These are phyloP conservation scores for Cantharis lateralis DNA, from an alignment of 2,888 invertebrate species.

Conservation along the genomic window DNA sequence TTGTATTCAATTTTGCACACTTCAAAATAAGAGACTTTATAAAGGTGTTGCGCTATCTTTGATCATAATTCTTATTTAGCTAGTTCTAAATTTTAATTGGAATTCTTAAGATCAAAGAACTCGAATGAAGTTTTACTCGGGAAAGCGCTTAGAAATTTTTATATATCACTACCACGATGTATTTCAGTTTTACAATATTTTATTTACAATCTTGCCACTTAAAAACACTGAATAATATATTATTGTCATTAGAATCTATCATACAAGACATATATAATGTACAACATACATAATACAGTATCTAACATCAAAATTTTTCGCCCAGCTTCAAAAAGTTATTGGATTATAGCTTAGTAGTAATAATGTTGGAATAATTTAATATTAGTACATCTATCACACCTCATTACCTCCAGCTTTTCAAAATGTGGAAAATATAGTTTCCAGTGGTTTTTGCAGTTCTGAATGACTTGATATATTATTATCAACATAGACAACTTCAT, in stretches of 20 bases:
- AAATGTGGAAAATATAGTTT: conserved; percentile 30
- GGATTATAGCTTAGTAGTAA: too few species aligned
- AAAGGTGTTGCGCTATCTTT: conserved; percentile 37
- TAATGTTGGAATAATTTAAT: conserved; percentile 34
- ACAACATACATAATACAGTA: too few species aligned
- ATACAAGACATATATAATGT: not conserved
- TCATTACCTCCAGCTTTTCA: conserved; percentile 41
- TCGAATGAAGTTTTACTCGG: conserved; percentile 6
- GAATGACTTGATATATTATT: too few species aligned
- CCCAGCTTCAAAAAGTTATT: not conserved
- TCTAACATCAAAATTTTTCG: too few species aligned
- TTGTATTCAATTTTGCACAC: conserved; percentile 38
- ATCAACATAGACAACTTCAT: not conserved
- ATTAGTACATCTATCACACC: conserved; percentile 41
- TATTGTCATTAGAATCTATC: not conserved
- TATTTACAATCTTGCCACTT: not conserved
- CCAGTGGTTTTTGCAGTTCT: not conserved
- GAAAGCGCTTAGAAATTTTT: not conserved
- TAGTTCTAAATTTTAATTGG: conserved; percentile 39
- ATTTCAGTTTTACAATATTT: not conserved
- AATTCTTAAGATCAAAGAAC: conserved; percentile 36
- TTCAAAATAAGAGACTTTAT: conserved; percentile 34
- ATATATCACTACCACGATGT: not conserved
- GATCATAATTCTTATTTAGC: conserved; percentile 33
- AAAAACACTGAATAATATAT: not conserved